A percentile compares a stretch with the other conserved stretches of the same genome.
These are phyloP conservation scores for Drosophila koepferae DNA, from an alignment of 2,888 invertebrate genomes.

Conservation along the genomic window DNA sequence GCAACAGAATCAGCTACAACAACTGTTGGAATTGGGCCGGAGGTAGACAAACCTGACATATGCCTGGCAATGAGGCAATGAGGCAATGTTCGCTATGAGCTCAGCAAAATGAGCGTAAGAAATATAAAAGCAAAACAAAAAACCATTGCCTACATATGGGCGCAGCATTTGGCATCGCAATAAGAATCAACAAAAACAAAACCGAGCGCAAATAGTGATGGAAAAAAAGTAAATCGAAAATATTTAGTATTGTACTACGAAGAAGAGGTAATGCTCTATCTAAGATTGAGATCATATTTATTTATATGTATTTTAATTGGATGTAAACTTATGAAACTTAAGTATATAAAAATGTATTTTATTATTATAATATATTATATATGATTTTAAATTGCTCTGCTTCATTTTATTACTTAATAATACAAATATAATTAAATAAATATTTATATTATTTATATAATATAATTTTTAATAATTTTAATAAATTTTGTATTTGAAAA, in stretches of 20 bases:
- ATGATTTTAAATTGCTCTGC: too few species aligned
- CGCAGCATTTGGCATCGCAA: slow-evolving; percentile 51
- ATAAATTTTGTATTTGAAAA: too few species aligned
- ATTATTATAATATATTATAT: too few species aligned
- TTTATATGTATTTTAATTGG: too few species aligned
- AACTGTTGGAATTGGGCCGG: not conserved
- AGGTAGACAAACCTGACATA: not conserved
- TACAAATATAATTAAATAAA: too few species aligned
- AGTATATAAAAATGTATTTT: too few species aligned
- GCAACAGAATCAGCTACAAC: slow-evolving; percentile 38
- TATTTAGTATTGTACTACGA: not conserved
- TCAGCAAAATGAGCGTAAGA: slow-evolving; percentile 25
- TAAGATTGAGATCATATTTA: too few species aligned
- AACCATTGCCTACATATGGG: slow-evolving; percentile 51
- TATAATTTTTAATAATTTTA: too few species aligned
- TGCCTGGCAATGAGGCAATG: slow-evolving; percentile 22
- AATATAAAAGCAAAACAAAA: slow-evolving; percentile 6
- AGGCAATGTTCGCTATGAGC: slow-evolving; percentile 36
- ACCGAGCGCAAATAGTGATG: not conserved
- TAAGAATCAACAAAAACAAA: slow-evolving; percentile 26
- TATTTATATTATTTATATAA: too few species aligned
- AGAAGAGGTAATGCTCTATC: not conserved
- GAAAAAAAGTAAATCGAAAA: slow-evolving; percentile 7
- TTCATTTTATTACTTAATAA: too few species aligned
- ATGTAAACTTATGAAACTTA: too few species aligned